Evolutionary conservation across 2,888 invertebrate genomes (phyloP).

Genomic region (Leptinotarsa tumamoca): DNA sequence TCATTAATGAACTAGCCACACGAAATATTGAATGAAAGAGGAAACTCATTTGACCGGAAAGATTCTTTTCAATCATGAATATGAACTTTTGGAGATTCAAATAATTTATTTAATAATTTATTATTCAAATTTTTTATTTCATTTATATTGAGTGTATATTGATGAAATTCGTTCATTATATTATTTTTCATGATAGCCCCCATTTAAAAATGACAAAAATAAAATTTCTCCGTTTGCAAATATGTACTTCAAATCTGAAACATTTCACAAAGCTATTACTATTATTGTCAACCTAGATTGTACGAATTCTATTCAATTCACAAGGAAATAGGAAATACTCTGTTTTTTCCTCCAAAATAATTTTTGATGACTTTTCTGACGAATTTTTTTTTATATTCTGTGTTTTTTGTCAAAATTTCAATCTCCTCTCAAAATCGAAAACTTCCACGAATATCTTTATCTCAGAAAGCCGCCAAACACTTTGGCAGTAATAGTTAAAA

Average conservation of each 20-base stretch:
- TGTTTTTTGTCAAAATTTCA: neutral
- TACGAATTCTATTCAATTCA: neutral
- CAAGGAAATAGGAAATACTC: neutral
- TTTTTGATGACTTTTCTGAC: neutral
- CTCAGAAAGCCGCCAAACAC: constrained; percentile 24
- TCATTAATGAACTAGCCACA: too few relatives aligned
- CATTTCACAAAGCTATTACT: neutral
- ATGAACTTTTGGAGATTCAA: too few relatives aligned
- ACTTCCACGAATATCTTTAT: constrained; percentile 24
- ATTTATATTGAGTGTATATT: too few relatives aligned
- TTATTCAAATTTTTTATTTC: too few relatives aligned
- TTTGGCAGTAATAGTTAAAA: constrained; percentile 33
- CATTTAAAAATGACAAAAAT: neutral
- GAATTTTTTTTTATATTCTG: neutral
- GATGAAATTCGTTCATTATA: neutral
- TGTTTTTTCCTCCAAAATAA: neutral
- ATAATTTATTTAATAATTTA: too few relatives aligned
- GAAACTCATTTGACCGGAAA: too few relatives aligned
- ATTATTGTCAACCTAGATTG: constrained; percentile 8
- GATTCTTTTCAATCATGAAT: too few relatives aligned
- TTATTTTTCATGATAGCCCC: neutral
- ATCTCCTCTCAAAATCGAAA: constrained; percentile 26
- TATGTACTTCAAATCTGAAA: neutral
- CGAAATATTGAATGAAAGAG: too few relatives aligned
- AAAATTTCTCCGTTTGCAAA: neutral